Base-by-base conservation (phyloP, 2,888 invertebrate genomes). In the Dilophus febrilis region DNA sequence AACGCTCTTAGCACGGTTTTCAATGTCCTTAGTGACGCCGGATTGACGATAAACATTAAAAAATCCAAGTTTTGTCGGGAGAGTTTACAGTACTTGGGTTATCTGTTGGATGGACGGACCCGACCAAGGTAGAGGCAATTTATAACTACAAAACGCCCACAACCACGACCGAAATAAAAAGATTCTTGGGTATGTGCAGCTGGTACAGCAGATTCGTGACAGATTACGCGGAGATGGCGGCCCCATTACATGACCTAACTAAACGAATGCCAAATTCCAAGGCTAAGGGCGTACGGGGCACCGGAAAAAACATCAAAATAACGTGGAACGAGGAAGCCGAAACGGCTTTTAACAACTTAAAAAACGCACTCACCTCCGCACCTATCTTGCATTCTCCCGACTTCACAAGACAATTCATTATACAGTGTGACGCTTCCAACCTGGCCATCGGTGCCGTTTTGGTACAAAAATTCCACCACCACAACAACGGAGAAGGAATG, bases 381-480 rank as follows among this genome's bases (percentile, higher is more conserved):
- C 30, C 30, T 4, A 12, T 30, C 4, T 14, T 30, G 6, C 4
- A 14, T 7, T 13, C n/a, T 6, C 30, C 30, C n/a, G 30, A 30
- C 14, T 30, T 30, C 11, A 30, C 4, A 4, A 22, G 8, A 8
- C 11, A 5, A 12, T 30, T n/a, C 5, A 30, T 34, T n/a, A 31
- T 48, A 1, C 40, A 42, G 12, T 42, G 44, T 16, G 48, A 48
- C 39, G 49, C 50, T 2, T 45, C 42, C 5, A 42, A 46, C 36
- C 30, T 26, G 12, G 50, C 46, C 6, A 28, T 46, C 10, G 47
- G 46, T 8, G 40, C 17, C 11, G 41, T 45, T 10, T 29, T 46
- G 11, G 33, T 34, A 17, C 46, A 46, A 31, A 37, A 22, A 22
- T 22, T 8, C 22, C 8, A 22, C 22, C 22, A 22, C 22, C 22